Conservation (phyloP, 1,140 invertebrate species). For the Zaprionus inermis region DNA sequence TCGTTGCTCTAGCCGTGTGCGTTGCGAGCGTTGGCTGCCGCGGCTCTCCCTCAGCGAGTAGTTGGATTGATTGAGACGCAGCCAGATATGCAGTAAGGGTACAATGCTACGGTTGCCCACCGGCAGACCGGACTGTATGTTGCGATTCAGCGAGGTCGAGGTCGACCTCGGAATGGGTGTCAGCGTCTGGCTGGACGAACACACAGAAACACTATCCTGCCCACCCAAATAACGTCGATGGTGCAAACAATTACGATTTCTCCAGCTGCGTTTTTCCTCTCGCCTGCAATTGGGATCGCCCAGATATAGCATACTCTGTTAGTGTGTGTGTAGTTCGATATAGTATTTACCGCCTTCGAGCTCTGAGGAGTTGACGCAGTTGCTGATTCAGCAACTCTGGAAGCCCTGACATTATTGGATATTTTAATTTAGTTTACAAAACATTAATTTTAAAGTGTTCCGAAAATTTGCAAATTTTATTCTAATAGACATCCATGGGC, state of each 20-base stretch:
- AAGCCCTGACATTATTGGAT: slow-evolving; percentile 14
- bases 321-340: background rate
- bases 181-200: background rate
- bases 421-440: background rate
- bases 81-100: slow-evolving; percentile 34
- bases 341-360: slow-evolving; percentile 21
- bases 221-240: background rate
- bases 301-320: background rate
- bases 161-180: background rate
- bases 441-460: slow-evolving; percentile 1
- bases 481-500: background rate
- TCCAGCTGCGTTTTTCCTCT: slow-evolving; percentile 3
- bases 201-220: background rate
- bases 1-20: slow-evolving; percentile 24
- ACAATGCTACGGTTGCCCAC: slow-evolving; percentile 2
- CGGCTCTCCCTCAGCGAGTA: background rate
- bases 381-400: slow-evolving; percentile 17
- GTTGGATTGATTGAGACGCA: background rate
- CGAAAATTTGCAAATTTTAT: background rate
- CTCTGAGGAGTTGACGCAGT: slow-evolving; percentile 26
- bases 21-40: background rate
- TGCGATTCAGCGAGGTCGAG: background rate
- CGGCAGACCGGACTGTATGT: background rate
- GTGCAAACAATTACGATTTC: slow-evolving; percentile 10
- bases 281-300: background rate